Evolutionary conservation across 2,113 vertebrate species (phyloP).

Genomic region (Campylomormyrus numenius): DNA sequence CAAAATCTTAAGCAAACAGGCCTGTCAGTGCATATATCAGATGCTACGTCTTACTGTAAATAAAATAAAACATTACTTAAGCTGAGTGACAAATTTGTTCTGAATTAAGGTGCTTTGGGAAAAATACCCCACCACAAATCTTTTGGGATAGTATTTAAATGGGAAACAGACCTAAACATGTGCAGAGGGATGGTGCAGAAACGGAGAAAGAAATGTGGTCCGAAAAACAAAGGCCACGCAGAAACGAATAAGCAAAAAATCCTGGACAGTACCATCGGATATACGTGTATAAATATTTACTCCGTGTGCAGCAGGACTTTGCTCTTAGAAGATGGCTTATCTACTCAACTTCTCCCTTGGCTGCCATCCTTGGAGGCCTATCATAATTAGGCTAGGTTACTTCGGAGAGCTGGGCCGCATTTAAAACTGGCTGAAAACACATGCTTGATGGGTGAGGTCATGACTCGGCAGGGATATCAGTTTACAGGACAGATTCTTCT

Average conservation of each 20-base stretch:
- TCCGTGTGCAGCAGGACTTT: background rate
- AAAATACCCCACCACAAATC: background rate
- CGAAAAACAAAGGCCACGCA: background rate
- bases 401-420: constrained; percentile 43
- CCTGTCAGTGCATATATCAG: background rate
- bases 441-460: constrained; percentile 62
- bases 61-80: background rate
- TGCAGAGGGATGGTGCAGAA: background rate
- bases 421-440: constrained; percentile 47
- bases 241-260: too few relatives aligned
- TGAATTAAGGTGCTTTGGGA: constrained; percentile 10
- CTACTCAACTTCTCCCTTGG: constrained; percentile 20
- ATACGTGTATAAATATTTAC: background rate
- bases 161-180: background rate
- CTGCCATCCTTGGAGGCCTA: constrained; percentile 34
- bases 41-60: background rate
- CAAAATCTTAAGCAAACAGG: background rate
- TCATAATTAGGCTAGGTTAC: constrained; percentile 48
- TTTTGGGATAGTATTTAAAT: constrained; percentile 9
- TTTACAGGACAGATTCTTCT: constrained; percentile 55
- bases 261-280: background rate
- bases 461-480: constrained; percentile 49
- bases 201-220: background rate
- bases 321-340: constrained; percentile 7
- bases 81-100: background rate